Percentiles rank a stretch among this genome's conserved stretches.
phyloP scores from a whole-genome alignment of 2,888 invertebrate genomes.

The Dastarcus helophoroides region DNA sequence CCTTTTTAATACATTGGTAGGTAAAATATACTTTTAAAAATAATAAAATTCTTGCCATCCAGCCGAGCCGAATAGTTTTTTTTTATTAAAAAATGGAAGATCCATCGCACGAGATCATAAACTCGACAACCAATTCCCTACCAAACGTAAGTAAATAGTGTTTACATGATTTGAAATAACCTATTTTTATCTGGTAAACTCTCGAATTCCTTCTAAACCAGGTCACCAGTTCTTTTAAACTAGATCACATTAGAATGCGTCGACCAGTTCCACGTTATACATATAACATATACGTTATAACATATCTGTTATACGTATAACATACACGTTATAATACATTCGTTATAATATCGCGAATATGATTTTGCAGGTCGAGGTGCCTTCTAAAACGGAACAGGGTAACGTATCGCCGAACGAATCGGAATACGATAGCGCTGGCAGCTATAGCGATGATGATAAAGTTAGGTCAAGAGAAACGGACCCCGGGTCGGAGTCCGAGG shows the following conservation, averaged over 20 bases:
- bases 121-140: too few species aligned
- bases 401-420: slow-evolving; percentile 28
- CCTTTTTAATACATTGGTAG: too few species aligned
- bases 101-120: too few species aligned
- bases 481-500: slow-evolving; percentile 31
- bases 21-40: too few species aligned
- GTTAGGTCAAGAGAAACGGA: slow-evolving; percentile 15
- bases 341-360: slow-evolving; percentile 5
- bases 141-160: too few species aligned
- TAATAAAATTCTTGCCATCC: too few species aligned
- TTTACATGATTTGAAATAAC: too few species aligned
- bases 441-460: slow-evolving; percentile 28
- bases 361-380: slow-evolving; percentile 27
- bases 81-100: too few species aligned
- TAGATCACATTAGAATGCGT: slow-evolving; percentile 23
- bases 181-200: too few species aligned
- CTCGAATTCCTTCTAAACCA: too few species aligned
- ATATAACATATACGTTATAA: slow-evolving; percentile 17
- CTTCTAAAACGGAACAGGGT: slow-evolving; percentile 14
- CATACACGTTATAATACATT: slow-evolving; percentile 6
- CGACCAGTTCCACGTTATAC: slow-evolving; percentile 12
- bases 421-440: slow-evolving; percentile 33
- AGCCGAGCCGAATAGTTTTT: too few species aligned
- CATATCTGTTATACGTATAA: too few species aligned
- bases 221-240: slow-evolving; percentile 29